These are phyloP conservation scores for Trematomus bernacchii DNA, from an alignment of 2,797 vertebrate genomes.

Conservation along the genomic window DNA sequence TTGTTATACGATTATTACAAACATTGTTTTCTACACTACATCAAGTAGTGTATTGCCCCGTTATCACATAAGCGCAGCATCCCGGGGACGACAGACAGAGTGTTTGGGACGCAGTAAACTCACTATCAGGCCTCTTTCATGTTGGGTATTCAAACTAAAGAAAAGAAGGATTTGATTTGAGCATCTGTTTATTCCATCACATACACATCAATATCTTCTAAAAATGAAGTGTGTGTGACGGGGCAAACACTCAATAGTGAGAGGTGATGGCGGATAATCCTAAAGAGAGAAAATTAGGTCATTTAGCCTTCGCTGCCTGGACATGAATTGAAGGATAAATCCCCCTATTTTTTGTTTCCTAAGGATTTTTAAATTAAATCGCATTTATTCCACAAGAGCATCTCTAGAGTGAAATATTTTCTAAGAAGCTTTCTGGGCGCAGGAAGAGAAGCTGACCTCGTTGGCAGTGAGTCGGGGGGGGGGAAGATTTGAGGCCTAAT, in stretches of 20 bases:
- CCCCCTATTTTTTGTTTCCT: background rate
- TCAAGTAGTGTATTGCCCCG: too few species aligned
- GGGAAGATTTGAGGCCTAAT: constrained; percentile 59
- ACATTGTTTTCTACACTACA: too few species aligned
- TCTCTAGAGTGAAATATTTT: constrained; percentile 11
- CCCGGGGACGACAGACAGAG: too few species aligned
- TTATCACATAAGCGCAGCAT: too few species aligned
- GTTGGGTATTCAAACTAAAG: too few species aligned
- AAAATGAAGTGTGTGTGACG: background rate
- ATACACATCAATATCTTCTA: constrained; percentile 5
- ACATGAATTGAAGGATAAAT: background rate
- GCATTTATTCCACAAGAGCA: constrained; percentile 17
- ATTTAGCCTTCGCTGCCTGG: background rate
- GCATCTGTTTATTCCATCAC: constrained; percentile 1
- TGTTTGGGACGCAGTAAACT: too few species aligned
- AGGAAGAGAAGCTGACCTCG: constrained; percentile 49
- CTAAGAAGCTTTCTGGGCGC: constrained; percentile 40
- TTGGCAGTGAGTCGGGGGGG: constrained; percentile 43
- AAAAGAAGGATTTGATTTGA: background rate
- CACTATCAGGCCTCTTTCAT: too few species aligned
- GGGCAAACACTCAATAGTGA: background rate
- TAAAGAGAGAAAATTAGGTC: background rate
- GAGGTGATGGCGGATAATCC: background rate
- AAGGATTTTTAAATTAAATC: constrained; percentile 6
- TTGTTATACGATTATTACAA: too few species aligned